These are phyloP conservation scores for Mycteria americana DNA, from an alignment of 2,797 vertebrate species.

Conservation along the genomic window DNA sequence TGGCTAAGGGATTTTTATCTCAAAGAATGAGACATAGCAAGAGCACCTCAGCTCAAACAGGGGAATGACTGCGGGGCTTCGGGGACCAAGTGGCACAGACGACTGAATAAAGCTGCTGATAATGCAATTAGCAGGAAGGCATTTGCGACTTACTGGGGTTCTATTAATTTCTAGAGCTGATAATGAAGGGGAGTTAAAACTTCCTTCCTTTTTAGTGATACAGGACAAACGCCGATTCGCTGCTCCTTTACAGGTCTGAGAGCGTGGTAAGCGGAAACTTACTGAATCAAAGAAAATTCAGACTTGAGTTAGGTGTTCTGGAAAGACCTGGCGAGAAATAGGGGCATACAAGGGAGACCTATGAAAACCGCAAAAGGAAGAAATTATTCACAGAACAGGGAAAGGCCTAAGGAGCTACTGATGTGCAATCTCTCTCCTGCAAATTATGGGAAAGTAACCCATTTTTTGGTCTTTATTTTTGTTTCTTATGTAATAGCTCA, in stretches of 20 bases:
- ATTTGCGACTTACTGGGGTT: not conserved
- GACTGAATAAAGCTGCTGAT: not conserved
- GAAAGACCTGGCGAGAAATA: not conserved
- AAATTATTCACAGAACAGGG: not conserved
- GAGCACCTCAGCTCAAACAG: not conserved
- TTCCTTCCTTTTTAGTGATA: not conserved
- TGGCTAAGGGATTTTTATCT: not conserved
- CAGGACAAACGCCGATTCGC: not conserved
- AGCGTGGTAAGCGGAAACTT: not conserved
- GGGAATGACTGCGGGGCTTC: fast-evolving
- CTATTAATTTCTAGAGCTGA: not conserved
- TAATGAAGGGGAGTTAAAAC: not conserved
- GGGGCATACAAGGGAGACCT: not conserved
- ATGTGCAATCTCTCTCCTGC: not conserved
- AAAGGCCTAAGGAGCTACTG: not conserved
- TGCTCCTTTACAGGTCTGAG: not conserved
- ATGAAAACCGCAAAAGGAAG: not conserved
- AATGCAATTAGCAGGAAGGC: not conserved
- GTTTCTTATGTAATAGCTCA: constrained; percentile 50
- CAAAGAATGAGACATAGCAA: not conserved
- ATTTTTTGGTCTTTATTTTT: constrained; percentile 39
- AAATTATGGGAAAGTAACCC: constrained; percentile 39
- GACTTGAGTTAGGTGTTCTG: not conserved
- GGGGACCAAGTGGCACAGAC: not conserved
- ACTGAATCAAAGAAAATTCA: not conserved